Evolutionary conservation across 2,888 invertebrate genomes (phyloP), one percentile per base, ranked within the genome.

Genomic region (Lochmaea crataegi): DNA sequence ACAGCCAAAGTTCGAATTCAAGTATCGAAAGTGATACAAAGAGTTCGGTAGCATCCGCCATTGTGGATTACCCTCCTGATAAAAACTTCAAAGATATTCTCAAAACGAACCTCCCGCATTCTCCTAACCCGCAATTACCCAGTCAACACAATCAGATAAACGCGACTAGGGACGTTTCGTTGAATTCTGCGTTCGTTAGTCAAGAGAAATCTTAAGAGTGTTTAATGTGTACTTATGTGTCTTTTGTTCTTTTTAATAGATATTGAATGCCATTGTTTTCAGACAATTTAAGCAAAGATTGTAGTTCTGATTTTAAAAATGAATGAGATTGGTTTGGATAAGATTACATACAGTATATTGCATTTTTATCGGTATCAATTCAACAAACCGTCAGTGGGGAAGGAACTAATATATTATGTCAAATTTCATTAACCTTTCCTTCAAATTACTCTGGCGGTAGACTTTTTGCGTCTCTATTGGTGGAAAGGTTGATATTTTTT

Each of bases 1-100:
- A 82, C 66, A 85, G 84, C 73, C 85, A 86, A 77, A 86, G 85
- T 78, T 86, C 86, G 38, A 86, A 86, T 78, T 86, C 86, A 26
- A 86, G 86, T 77, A 82, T 85, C 65, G 86, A 85, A 75, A 86
- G 86, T 77, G 86, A 86, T 78, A 85, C 85, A 57, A 86, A 85
- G 76, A 85, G 86, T 78, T 85, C 84, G 58, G 81, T 83, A 12
- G 83, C 84, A 60, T 82, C 82, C 9, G 80, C 82, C 5, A 77
- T 80, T 18, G 75, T 71, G 32, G 81, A 79, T 64, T 71, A 71
- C 26, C 68, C 71, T n/a, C 75, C 79, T 53, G 82, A 82, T 53
- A 85, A 84, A 78, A 82, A 82, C 11, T 86, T 86, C 76, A 84
- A 85, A 76, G 84, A 85, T 80, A 84, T 85, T 73, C 77, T 85